A percentile compares a stretch with the other conserved stretches of the same genome.
Evolutionary conservation across 2,797 vertebrate species (phyloP).

Genomic region (Halcyon chelicuti): DNA sequence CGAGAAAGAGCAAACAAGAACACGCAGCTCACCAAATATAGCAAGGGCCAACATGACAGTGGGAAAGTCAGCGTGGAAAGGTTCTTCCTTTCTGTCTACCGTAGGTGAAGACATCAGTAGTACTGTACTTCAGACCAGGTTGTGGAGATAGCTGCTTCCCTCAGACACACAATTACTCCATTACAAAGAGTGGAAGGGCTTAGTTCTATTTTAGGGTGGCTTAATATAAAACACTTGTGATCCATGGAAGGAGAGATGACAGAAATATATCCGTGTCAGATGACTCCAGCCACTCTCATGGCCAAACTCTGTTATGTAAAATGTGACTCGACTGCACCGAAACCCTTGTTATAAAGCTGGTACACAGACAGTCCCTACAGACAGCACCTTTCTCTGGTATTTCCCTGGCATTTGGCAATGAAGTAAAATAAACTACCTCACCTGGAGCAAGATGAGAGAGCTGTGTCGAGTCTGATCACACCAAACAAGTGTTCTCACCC

Average conservation of each 20-base stretch:
- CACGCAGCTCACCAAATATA: background rate
- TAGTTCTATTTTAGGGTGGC: slow-evolving; percentile 73
- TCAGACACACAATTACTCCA: slow-evolving; percentile 73
- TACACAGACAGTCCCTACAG: background rate
- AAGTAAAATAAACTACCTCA: background rate
- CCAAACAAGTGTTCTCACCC: accelerated
- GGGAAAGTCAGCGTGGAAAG: background rate
- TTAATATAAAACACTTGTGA: slow-evolving; percentile 79
- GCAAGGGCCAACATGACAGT: background rate
- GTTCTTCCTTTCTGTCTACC: background rate
- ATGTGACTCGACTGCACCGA: slow-evolving; percentile 54
- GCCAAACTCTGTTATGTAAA: slow-evolving; percentile 75
- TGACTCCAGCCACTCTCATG: slow-evolving; percentile 57
- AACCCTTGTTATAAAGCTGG: background rate
- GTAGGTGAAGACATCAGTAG: slow-evolving; percentile 28
- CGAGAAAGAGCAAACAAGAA: slow-evolving; percentile 21
- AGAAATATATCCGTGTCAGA: slow-evolving; percentile 75
- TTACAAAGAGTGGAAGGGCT: slow-evolving; percentile 73
- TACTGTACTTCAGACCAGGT: slow-evolving; percentile 27
- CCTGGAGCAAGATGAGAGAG: background rate
- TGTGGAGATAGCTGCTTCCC: slow-evolving; percentile 40
- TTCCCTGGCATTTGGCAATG: background rate
- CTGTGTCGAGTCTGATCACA: background rate
- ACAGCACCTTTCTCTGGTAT: background rate
- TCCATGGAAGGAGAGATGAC: slow-evolving; percentile 73